Evolutionary conservation across 1,140 invertebrate genomes (phyloP).

Genomic region (Melipona quadrifasciata): DNA sequence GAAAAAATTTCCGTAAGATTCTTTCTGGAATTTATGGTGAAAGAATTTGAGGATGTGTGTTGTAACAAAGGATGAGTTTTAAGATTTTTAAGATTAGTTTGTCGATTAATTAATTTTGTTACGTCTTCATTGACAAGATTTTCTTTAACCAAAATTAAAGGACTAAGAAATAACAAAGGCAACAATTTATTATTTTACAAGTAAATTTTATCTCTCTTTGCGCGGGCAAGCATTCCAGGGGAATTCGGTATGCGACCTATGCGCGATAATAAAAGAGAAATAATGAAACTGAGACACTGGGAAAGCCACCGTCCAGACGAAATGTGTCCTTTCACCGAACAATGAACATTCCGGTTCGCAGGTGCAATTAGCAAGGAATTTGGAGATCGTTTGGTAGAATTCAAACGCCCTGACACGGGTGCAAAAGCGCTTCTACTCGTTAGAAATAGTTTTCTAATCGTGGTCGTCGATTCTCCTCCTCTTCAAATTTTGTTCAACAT

Average conservation of each 20-base stretch:
- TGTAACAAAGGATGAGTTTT: background rate
- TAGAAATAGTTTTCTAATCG: constrained; percentile 16
- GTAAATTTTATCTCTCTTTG: background rate
- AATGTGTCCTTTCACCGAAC: constrained; percentile 28
- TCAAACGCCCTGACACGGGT: constrained; percentile 9
- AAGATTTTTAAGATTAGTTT: background rate
- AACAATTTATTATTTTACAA: no score
- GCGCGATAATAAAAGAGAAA: constrained; percentile 43
- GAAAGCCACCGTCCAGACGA: constrained; percentile 20
- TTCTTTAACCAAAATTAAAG: background rate
- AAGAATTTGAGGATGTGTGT: no score
- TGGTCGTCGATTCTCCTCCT: background rate
- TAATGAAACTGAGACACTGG: constrained; percentile 15
- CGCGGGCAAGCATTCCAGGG: background rate
- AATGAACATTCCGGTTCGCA: constrained; percentile 52
- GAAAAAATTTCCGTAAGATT: no score
- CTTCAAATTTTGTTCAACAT: no score
- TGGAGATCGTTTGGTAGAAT: constrained; percentile 27
- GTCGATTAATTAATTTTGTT: background rate
- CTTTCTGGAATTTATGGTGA: no score
- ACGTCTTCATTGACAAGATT: no score
- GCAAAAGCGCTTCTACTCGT: background rate
- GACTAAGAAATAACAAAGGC: background rate
- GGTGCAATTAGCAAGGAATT: constrained; percentile 53
- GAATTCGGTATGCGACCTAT: constrained; percentile 53